Base-by-base conservation (phyloP, 2,888 invertebrate genomes). In the Peribatodes rhomboidaria region DNA sequence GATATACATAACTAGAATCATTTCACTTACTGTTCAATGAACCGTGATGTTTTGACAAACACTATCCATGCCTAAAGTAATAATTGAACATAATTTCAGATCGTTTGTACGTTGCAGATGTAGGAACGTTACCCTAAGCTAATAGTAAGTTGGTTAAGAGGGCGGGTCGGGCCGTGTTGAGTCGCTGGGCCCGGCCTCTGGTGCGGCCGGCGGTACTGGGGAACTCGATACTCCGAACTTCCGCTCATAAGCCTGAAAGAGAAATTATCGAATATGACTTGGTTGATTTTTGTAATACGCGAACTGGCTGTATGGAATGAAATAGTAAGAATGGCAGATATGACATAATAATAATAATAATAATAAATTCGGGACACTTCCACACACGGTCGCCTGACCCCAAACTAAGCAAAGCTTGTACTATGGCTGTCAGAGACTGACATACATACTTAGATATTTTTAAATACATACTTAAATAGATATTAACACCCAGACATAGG, bases 161-260 rank as follows among this genome's bases (percentile, higher is more conserved):
- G 31, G 69, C 52, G 41, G 63, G 42, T 65, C 20, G 80, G 79
- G 84, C 65, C 82, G 81, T 3, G 72, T 64, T 58, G 72, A 65
- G 60, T 69, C 71, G 18, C 53, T n/a, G 6, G 54, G 46, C 4
- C 55, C 49, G 20, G 61, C n/a, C 7, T 2, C 39, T 11, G 50
- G 22, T 0, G 13, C 10, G 2, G 49, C 33, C 16, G 52, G 37
- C 2, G 41, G 54, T 3, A 11, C 11, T 0, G 39, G 3, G 3
- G 13, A 16, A 33, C 44, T 46, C 3, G 67, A 53, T 49, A 71
- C 65, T 59, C 69, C 69, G 37, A 78, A 75, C 67, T 84, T 87
- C 62, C 76, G 81, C 65, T 87, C 86, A 71, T 89, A 92, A 4
- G 88, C 87, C 92, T 92, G 85, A 50, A 86, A 84, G 35, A 69